phyloP scores from a whole-genome alignment of 2,113 vertebrate species.

The Zosterops pallidus region DNA sequence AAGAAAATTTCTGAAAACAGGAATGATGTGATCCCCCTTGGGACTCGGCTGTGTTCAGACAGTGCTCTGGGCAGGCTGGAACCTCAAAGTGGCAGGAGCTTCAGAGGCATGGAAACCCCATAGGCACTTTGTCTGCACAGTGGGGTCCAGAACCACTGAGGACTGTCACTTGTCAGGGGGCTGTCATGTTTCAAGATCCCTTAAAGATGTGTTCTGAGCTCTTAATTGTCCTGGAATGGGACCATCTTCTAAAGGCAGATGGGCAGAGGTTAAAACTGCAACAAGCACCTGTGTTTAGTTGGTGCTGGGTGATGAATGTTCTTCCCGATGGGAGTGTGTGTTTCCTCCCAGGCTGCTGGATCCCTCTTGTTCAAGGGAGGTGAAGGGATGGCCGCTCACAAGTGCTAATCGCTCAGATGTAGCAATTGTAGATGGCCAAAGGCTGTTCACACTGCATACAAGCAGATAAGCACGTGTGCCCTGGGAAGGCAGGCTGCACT shows the following conservation, averaged over 20 bases:
- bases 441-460: neutral
- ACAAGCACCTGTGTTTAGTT: neutral
- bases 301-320: neutral
- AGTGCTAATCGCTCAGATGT: neutral
- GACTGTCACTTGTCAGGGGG: neutral
- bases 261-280: neutral
- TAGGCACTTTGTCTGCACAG: neutral
- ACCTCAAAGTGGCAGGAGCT: neutral
- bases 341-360: neutral
- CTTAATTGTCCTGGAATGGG: neutral
- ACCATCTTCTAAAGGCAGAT: neutral
- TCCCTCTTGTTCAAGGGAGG: neutral
- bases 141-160: neutral
- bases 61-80: neutral
- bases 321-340: rapidly evolving
- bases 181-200: neutral
- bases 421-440: neutral
- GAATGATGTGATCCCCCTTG: neutral
- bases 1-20: neutral
- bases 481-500: neutral
- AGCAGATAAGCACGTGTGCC: rapidly evolving
- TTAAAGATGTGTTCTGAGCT: neutral
- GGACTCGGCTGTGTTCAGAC: neutral
- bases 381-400: neutral
- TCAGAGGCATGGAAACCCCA: neutral